Evolutionary conservation across 2,888 invertebrate genomes (phyloP).

Genomic region (Agrochola lota): DNA sequence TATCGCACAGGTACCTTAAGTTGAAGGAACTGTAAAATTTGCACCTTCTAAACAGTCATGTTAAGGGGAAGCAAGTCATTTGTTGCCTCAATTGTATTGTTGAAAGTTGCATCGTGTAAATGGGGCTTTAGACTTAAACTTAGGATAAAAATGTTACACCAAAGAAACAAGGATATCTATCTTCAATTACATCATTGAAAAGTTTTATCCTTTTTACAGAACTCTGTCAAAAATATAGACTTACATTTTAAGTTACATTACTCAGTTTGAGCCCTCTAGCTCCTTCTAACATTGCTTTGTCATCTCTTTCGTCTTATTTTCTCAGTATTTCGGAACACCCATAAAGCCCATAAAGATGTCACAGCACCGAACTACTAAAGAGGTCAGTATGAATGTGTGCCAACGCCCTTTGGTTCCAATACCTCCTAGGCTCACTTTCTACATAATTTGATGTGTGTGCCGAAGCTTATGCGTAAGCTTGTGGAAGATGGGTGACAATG

Average conservation of each 20-base stretch:
- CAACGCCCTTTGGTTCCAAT: slow-evolving; percentile 54
- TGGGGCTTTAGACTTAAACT: background rate
- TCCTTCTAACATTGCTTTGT: background rate
- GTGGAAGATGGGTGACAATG: slow-evolving; percentile 12
- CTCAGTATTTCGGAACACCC: background rate
- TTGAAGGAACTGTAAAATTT: background rate
- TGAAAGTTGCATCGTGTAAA: background rate
- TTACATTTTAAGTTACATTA: background rate
- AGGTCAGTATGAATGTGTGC: slow-evolving; percentile 52
- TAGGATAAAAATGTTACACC: background rate
- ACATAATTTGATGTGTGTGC: slow-evolving; percentile 48
- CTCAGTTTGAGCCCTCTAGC: no score
- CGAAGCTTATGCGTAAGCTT: slow-evolving; percentile 30
- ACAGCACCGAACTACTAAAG: slow-evolving; percentile 23
- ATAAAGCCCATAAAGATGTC: slow-evolving; percentile 22
- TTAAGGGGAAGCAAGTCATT: background rate
- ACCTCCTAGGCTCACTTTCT: slow-evolving; percentile 46
- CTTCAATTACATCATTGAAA: background rate
- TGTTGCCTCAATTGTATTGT: background rate
- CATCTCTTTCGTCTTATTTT: background rate
- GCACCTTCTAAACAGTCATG: background rate
- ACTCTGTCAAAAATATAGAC: background rate
- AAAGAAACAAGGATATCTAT: background rate
- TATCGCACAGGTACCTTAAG: background rate
- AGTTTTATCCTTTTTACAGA: background rate